Evolutionary conservation across 2,888 invertebrate genomes (phyloP), one percentile per base, ranked within the genome.

Genomic region (Tetragonula carbonaria): DNA sequence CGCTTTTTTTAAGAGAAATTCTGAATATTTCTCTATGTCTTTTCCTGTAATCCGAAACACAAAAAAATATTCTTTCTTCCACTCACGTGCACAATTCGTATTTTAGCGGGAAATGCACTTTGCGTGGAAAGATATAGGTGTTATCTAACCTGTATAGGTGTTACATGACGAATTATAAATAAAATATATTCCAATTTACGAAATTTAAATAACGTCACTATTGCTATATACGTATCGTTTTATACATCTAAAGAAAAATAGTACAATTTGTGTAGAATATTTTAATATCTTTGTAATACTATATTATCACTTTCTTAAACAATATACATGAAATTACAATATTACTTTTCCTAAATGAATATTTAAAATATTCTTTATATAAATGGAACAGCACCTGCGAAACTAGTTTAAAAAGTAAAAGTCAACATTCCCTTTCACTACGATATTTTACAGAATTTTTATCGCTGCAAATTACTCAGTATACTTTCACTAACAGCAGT

Each of bases 361-460:
- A 62, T 62, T 8, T 28, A 23, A 28, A 28, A 62, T 59, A 62
- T 62, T 62, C 8, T 8, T 18, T 38, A 5, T 38, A 33, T 16
- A 55, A 59, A 72, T 81, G 67, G 57, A 59, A 55, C 28, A 71
- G 23, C 59, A 45, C 18, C 21, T 51, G 51, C 62, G 51, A 53
- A 83, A 68, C 72, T 57, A 6, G 66, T 72, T 75, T 76, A 55
- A 50, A 73, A 57, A 62, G 57, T 73, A 82, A 76, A 75, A 33
- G 45, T 21, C n/a, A 50, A 45, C 21, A 13, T 57, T n/a, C 14
- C 45, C 82, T 83, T 83, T 83, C 83, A 76, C 76, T 67, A 33
- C 4, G 66, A 28, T 21, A 65, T 13, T 6, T 57, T 66, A 21
- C 21, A 51, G 8, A 14, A 38, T 45, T 57, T 66, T 38, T 23